Evolutionary conservation across 2,888 invertebrate species (phyloP).

Genomic region (Candidula unifasciata): DNA sequence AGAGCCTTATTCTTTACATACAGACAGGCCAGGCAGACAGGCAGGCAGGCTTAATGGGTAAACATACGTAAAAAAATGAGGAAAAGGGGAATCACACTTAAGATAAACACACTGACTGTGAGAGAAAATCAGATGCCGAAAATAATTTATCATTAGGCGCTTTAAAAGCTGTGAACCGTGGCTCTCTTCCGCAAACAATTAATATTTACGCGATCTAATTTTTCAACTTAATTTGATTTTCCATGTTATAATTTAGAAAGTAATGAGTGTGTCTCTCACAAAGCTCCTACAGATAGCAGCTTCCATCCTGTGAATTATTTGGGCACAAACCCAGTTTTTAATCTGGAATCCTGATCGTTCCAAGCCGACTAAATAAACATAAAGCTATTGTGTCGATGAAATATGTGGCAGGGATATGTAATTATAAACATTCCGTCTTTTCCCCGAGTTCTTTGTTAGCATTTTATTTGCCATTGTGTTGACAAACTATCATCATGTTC

Average conservation of each 20-base stretch:
- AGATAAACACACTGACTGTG: neutral
- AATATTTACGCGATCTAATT: neutral
- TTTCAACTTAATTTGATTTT: neutral
- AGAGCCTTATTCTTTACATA: too few relatives aligned
- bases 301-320: neutral
- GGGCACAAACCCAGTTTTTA: neutral
- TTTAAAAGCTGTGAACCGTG: neutral
- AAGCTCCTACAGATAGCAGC: neutral
- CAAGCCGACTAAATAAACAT: too few relatives aligned
- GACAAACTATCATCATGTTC: too few relatives aligned
- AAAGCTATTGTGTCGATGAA: too few relatives aligned
- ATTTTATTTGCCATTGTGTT: too few relatives aligned
- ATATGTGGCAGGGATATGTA: too few relatives aligned
- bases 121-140: neutral
- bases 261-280: neutral
- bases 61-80: too few relatives aligned
- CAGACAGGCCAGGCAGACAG: too few relatives aligned
- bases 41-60: too few relatives aligned
- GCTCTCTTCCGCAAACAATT: neutral
- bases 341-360: neutral
- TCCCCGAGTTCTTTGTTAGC: too few relatives aligned
- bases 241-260: neutral
- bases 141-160: neutral
- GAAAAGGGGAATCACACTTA: too few relatives aligned
- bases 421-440: too few relatives aligned